Base-by-base conservation (phyloP, 1,140 invertebrate species). In the Acromyrmex charruanus region DNA sequence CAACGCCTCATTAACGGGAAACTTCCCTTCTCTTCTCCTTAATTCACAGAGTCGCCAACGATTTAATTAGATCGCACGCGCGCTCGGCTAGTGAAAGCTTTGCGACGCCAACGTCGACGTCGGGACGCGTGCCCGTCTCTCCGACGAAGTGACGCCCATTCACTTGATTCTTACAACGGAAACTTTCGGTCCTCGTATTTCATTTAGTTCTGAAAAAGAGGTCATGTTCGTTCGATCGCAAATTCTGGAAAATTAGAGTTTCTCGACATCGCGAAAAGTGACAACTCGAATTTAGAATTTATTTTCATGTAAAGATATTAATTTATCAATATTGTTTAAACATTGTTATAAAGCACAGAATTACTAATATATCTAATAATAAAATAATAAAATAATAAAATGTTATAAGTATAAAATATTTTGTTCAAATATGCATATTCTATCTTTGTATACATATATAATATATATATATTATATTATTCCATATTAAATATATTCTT, bases 41-140 rank as follows among this genome's bases (percentile, higher is more conserved):
- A 59, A 85, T 77, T 85, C 39, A 85, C 61, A 44, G 28, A 65
- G 69, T 72, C 51, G 71, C 55, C 53, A 84, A 77, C 82, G 82
- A 77, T 77, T 77, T 85, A 85, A 85, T 85, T 85, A 85, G 74
- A 75, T 85, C 74, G 59, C 74, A 39, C 61, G 82, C 55, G 66
- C 68, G 9, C 68, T 74, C n/a, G 61, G 28, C 69, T n/a, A 77
- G 74, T 28, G 58, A 77, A 77, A 69, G 35, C 49, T 53, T 65
- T 9, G 14, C 28, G 61, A 55, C 65, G 77, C 66, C 63, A 28
- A 35, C 65, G 79, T 71, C 79, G 49, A 39, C 49, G 49, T 55
- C 66, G 21, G 21, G 21, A 39, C 66, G 49, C 39, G 58, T 49
- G 59, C 14, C 75, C 25, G 44, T 35, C 59, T 61, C 2, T 79